phyloP scores from a whole-genome alignment of 1,140 invertebrate species.

The Zaprionus davidi region DNA sequence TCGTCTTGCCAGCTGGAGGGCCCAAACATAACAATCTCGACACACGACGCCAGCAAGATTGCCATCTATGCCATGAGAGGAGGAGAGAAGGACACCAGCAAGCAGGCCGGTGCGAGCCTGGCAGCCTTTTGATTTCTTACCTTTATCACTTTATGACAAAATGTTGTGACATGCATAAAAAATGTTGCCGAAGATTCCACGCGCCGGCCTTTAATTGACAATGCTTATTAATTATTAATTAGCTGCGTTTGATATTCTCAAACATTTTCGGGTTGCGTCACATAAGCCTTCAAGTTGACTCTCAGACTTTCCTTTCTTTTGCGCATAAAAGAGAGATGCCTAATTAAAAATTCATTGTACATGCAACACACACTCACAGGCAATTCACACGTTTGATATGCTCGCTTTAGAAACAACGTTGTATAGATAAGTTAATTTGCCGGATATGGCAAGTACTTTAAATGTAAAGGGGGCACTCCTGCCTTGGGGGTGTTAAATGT shows the following conservation, averaged over 20 bases:
- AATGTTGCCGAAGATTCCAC: slow-evolving; percentile 38
- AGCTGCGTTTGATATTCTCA: slow-evolving; percentile 49
- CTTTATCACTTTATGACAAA: slow-evolving; percentile 73
- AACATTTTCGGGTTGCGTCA: slow-evolving; percentile 15
- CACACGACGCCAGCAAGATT: slow-evolving; percentile 53
- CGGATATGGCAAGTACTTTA: slow-evolving; percentile 10
- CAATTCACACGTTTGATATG: slow-evolving; percentile 14
- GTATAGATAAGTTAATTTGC: slow-evolving; percentile 8
- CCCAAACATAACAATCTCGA: slow-evolving; percentile 69
- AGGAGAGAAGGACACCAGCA: neutral
- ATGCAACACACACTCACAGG: slow-evolving; percentile 1
- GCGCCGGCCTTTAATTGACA: slow-evolving; percentile 63
- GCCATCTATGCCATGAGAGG: slow-evolving; percentile 35
- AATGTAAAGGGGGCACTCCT: neutral
- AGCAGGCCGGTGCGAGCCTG: neutral
- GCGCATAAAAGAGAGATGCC: slow-evolving; percentile 6
- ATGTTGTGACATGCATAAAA: slow-evolving; percentile 74
- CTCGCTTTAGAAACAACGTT: neutral
- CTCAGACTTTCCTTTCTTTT: slow-evolving; percentile 9
- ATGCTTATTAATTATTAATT: slow-evolving; percentile 79
- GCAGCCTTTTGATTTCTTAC: slow-evolving; percentile 62
- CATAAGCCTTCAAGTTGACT: slow-evolving; percentile 9
- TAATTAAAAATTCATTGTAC: slow-evolving; percentile 42
- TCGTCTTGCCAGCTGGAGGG: slow-evolving; percentile 17
- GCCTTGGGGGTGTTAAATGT: neutral